Percentiles rank a stretch among this genome's conserved stretches.
These are phyloP conservation scores for Drosophila watanabei DNA, from an alignment of 1,140 invertebrate species.

Conservation along the genomic window DNA sequence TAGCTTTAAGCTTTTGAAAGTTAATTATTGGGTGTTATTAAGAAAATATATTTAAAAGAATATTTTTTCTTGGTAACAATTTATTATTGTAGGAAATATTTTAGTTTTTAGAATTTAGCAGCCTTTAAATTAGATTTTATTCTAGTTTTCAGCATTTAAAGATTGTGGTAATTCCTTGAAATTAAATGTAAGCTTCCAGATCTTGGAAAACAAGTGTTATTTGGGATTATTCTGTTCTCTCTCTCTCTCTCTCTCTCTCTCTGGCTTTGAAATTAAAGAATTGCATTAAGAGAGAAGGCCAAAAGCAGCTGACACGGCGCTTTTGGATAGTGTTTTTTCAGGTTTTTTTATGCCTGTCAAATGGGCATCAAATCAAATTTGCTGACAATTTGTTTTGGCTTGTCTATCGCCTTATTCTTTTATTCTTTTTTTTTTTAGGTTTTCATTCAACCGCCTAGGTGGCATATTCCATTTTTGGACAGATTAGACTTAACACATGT, in stretches of 20 bases:
- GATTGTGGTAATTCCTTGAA: not conserved
- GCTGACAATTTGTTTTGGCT: constrained; percentile 45
- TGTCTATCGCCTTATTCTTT: constrained; percentile 2
- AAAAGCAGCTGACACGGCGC: constrained; percentile 14
- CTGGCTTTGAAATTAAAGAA: not conserved
- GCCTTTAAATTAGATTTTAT: no score
- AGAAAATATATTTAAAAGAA: not conserved
- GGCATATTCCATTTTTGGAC: constrained; percentile 49
- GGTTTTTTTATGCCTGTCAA: constrained; percentile 21
- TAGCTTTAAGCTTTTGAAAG: constrained; percentile 4
- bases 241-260: not conserved
- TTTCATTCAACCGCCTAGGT: constrained; percentile 31
- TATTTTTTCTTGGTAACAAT: not conserved
- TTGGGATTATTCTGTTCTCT: constrained; percentile 3
- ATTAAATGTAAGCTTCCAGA: not conserved
- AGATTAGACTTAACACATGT: constrained; percentile 64
- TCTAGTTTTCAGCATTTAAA: not conserved
- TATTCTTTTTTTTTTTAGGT: not conserved
- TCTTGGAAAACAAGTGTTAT: constrained; percentile 6
- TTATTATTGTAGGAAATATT: no score
- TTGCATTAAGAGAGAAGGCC: not conserved
- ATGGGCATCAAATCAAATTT: constrained; percentile 47
- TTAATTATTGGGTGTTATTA: not conserved
- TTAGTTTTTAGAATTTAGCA: not conserved
- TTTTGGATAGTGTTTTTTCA: constrained; percentile 14